These are phyloP conservation scores for Pilophorus perplexus DNA, from an alignment of 2,888 invertebrate species.

Conservation along the genomic window DNA sequence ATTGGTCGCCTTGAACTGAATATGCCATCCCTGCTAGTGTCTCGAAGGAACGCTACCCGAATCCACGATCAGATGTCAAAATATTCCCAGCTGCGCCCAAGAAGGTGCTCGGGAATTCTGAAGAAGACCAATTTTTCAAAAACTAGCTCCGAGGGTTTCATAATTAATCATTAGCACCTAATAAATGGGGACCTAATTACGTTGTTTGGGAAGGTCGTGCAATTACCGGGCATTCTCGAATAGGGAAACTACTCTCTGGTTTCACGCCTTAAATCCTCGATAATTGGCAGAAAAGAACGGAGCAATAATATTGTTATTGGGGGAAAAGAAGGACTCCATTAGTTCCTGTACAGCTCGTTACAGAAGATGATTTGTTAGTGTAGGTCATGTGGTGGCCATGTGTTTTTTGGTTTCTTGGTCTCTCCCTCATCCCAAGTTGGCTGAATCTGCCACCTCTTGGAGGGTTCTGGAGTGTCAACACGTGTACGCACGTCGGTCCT, in stretches of 20 bases:
- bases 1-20: not conserved
- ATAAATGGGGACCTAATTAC: not conserved
- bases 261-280: constrained; percentile 31
- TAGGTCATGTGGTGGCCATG: constrained; percentile 35
- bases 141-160: not conserved
- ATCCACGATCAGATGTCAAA: not conserved
- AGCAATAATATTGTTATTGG: constrained; percentile 27
- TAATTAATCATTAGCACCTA: constrained; percentile 3
- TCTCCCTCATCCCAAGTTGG: not conserved
- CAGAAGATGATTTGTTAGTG: constrained; percentile 38
- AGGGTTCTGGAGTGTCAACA: constrained; percentile 35
- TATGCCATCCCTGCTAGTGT: not conserved
- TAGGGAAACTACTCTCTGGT: constrained; percentile 4
- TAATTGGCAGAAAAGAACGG: constrained; percentile 22
- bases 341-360: constrained; percentile 32
- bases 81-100: not conserved
- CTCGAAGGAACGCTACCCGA: not conserved
- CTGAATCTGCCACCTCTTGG: too few relatives aligned
- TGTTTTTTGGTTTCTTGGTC: constrained; percentile 17
- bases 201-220: not conserved
- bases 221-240: not conserved
- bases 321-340: constrained; percentile 16
- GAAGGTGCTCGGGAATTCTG: not conserved
- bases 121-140: constrained; percentile 12
- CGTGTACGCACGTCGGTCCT: constrained; percentile 26